Conservation (phyloP, 1,140 invertebrate genomes). For the Teleogryllus occipitalis region DNA sequence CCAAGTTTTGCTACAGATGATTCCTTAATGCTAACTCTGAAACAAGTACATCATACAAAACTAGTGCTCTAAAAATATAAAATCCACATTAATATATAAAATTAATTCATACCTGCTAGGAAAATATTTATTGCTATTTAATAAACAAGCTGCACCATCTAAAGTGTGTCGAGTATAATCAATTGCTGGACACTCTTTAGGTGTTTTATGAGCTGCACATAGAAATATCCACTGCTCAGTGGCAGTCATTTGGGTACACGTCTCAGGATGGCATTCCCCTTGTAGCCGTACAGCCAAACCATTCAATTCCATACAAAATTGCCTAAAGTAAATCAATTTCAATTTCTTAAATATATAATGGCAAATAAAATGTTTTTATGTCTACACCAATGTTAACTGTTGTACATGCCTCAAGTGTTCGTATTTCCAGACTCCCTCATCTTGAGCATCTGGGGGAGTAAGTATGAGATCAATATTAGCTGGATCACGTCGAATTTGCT, state of each 20-base stretch:
- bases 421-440: conserved; percentile 99
- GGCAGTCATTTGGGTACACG: conserved; percentile 98
- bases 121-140: conserved; percentile 99
- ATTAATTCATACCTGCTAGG: conserved; percentile 73
- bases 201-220: conserved; percentile 99
- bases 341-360: not conserved
- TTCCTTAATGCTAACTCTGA: conserved; percentile 96
- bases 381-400: not conserved
- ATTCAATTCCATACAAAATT: conserved; percentile 99
- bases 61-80: too few species aligned
- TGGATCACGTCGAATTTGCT: conserved; percentile 88
- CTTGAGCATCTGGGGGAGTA: conserved; percentile 91
- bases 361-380: not conserved
- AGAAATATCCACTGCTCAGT: conserved; percentile 99
- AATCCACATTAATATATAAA: not conserved
- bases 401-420: conserved; percentile 78
- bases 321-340: conserved; percentile 47
- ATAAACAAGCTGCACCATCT: conserved; percentile 94
- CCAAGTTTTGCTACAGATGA: conserved; percentile 96
- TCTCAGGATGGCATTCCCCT: conserved; percentile 91
- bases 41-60: conserved; percentile 29
- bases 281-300: conserved; percentile 89
- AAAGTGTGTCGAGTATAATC: conserved; percentile 99
- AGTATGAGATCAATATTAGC: conserved; percentile 91
- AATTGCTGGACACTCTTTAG: conserved; percentile 99